Base-by-base conservation (phyloP, 1,140 invertebrate genomes). In the Cataglyphis hispanica region DNA sequence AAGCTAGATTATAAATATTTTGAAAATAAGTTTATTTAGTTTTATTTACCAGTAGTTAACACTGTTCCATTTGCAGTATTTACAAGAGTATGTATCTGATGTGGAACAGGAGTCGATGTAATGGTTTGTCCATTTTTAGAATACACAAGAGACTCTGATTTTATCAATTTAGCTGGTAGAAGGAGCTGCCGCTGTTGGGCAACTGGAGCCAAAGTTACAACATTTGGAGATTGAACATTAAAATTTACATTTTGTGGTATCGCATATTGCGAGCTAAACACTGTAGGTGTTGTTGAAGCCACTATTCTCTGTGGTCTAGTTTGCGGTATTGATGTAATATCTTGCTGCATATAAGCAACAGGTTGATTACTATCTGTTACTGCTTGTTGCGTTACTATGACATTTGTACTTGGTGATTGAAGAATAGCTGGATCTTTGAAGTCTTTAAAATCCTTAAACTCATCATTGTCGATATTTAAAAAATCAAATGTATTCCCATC, bases 21-120 rank as follows among this genome's bases (percentile, higher is more conserved):
- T 76, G 27, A 40, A 22, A 66, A 22, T 60, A 11, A 37, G 1
- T 13, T 63, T 27, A 34, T 85, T 2, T n/a, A 69, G 6, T 13
- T 58, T 60, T 85, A 63, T 63, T 89, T 96, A 93, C 95, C 95
- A 50, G 97, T 96, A 13, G 97, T 93, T 69, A 97, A 94, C 46
- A 97, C 96, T 13, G 96, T 96, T n/a, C 96, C 96, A 93, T 94
- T 96, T 63, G 95, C 95, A 60, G 96, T 96, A 84, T 96, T 96
- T 7, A 97, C 96, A 56, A 97, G 94, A 83, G 96, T 97, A 87
- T 97, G 96, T 90, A 97, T 95, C 37, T 96, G 96, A 90, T 96
- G 94, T 84, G 91, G 92, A 90, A 93, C 95, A 88, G 94, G 92
- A 88, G 89, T 90, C 1, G 93, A 93, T 37, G 88, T 93, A n/a